A percentile compares a stretch with the other conserved stretches of the same genome.
These are phyloP conservation scores for Potamarius usumacintae DNA, from an alignment of 2,113 vertebrate species.

Conservation along the genomic window DNA sequence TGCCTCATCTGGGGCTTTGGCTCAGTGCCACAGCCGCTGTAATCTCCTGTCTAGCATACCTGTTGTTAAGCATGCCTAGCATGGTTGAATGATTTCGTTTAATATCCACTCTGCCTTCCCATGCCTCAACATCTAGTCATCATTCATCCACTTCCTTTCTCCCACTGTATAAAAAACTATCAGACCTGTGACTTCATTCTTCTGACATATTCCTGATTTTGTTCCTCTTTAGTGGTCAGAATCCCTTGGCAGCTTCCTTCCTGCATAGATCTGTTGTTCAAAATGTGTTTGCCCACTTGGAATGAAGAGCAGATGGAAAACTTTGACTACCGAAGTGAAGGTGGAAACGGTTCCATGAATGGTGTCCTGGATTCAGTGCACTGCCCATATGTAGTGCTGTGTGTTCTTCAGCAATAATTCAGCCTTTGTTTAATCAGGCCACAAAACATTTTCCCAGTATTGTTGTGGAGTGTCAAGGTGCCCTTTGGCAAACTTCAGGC, in stretches of 20 bases:
- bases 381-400: neutral
- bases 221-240: neutral
- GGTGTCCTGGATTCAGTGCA: neutral
- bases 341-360: neutral
- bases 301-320: neutral
- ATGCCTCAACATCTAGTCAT: neutral
- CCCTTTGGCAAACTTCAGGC: too few species aligned
- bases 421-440: too few species aligned
- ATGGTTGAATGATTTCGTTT: neutral
- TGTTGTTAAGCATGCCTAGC: neutral
- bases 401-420: neutral
- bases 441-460: too few species aligned
- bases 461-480: too few species aligned
- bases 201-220: neutral
- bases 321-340: neutral
- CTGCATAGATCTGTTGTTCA: neutral
- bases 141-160: neutral
- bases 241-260: neutral
- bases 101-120: neutral
- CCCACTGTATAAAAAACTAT: neutral
- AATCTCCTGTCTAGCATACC: neutral
- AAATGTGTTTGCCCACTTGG: neutral
- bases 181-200: neutral
- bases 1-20: neutral
- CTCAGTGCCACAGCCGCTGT: neutral